Evolutionary conservation across 2,888 invertebrate species (phyloP), one percentile per base, ranked within the genome.

Genomic region (Capitulum mitella): DNA sequence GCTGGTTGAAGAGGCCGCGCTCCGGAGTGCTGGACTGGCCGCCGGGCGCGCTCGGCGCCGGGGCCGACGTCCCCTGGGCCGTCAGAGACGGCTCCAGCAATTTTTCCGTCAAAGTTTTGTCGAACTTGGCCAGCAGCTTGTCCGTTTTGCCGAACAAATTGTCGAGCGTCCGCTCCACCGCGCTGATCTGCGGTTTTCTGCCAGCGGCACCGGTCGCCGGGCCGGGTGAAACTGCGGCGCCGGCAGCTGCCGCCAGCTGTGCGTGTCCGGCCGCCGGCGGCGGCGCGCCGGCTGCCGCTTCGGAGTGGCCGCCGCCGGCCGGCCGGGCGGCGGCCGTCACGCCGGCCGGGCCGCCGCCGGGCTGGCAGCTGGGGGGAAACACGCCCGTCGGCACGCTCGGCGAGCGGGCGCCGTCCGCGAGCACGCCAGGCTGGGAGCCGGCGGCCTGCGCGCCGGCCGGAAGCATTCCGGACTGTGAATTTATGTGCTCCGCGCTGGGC

Each of bases 41-140:
- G 10, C 12, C 16, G 3, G 51, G 22, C 16, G 16, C 51, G 3
- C 19, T 51, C 5, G 61, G 3, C 14, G 32, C 12, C 19, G 40
- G 26, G 0, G 70, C 26, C 26, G 70, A 1, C 19, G 40, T 2
- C 10, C 8, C 12, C n/a, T 37, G 70, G 8, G 37, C 22, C 37
- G 26, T 12, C 19, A 37, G 37, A 5, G 70, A 70, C 22, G 70
- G 70, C 32, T 76, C 76, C 29, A 76, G 46, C 46, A 76, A 26
- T n/a, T 76, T 76, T 26, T 76, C 76, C 0, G 46, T 46, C 46
- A 76, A 29, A 14, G 76, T 76, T 32, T 76, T 76, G 29, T 76
- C 76, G 22, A 76, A 76, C 76, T 76, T 76, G 19, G 76, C 76
- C 32, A 76, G 32, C 46, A 76, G 76, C 34, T 76, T 76, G 32